Evolutionary conservation across 2,888 invertebrate species (phyloP), one percentile per base, ranked within the genome.

Genomic region (Seladonia tumulorum): DNA sequence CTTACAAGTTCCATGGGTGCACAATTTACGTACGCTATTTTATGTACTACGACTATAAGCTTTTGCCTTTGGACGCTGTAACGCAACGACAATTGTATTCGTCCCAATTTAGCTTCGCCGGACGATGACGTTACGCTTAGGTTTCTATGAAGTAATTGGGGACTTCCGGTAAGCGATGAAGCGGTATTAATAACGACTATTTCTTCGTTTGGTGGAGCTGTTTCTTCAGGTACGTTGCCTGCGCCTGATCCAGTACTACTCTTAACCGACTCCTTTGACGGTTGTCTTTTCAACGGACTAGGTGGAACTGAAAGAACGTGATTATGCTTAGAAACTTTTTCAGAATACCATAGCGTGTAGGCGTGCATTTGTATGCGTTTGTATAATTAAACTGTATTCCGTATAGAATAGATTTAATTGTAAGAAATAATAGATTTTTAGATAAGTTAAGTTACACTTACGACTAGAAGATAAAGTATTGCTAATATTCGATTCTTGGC

Each of bases 41-140:
- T 98, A 95, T 99, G 99, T 1, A 99, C 97, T 18, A 98, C 97
- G 53, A 99, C 96, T 79, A 97, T 96, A 29, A 99, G 96, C 85
- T 97, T 97, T 95, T 98, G 98, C 77, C 98, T 96, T 92, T 97
- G 97, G 78, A 97, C 96, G 93, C 98, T 98, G 95, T 98, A 99
- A 79, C 98, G 97, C 68, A 99, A 95, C 0, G 98, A 98, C 74
- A 99, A 94, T 94, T 98, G 97, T 87, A 99, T 97, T 86, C 98
- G 96, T 0, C 98, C 98, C 80, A 98, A 95, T 18, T 97, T 97
- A 66, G 97, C 96, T 88, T 97, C 97, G 0, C 98, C 98, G n/a
- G 97, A 96, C 1, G 97, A 96, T 93, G 96, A 96, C 10, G 96
- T 96, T 57, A 96, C 92, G 45, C 96, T 97, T 16, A 96, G 96